These are phyloP conservation scores for Sandelia bainsii DNA, from an alignment of 2,797 vertebrate species.

Conservation along the genomic window DNA sequence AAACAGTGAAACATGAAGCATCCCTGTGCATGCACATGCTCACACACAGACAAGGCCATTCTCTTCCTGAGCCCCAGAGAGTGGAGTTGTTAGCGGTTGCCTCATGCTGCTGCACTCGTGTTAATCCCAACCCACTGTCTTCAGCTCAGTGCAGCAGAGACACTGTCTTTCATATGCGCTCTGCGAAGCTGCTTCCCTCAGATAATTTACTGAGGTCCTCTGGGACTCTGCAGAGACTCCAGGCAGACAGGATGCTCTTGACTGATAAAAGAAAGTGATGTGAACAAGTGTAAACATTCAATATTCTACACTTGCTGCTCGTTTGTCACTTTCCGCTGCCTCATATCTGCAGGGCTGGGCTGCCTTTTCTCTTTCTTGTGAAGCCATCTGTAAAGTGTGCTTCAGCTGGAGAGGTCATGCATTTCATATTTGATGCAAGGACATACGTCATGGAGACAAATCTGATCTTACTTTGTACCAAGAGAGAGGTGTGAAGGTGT, in stretches of 20 bases:
- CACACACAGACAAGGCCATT: slow-evolving; percentile 17
- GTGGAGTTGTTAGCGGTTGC: slow-evolving; percentile 48
- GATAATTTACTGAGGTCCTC: slow-evolving; percentile 71
- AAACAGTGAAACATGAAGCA: too few species aligned
- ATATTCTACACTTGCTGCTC: slow-evolving; percentile 60
- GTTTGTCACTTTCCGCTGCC: slow-evolving; percentile 24
- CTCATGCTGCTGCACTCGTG: slow-evolving; percentile 53
- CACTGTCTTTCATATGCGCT: slow-evolving; percentile 45
- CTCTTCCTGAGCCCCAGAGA: slow-evolving; percentile 45
- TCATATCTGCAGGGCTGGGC: slow-evolving; percentile 54
- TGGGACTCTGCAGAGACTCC: slow-evolving; percentile 66
- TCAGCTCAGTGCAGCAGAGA: slow-evolving; percentile 49
- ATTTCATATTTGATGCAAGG: slow-evolving; percentile 63
- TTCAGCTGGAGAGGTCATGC: slow-evolving; percentile 44
- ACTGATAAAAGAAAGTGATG: slow-evolving; percentile 79
- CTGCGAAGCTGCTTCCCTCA: slow-evolving; percentile 78
- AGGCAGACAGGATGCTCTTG: slow-evolving; percentile 75
- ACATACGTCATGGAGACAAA: slow-evolving; percentile 28
- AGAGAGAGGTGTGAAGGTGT: slow-evolving; percentile 26
- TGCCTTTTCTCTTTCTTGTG: slow-evolving; percentile 48
- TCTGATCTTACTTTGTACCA: slow-evolving; percentile 32
- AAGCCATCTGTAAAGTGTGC: slow-evolving; percentile 62
- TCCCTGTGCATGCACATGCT: not conserved
- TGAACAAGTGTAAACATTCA: slow-evolving; percentile 79
- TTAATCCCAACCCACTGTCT: slow-evolving; percentile 44